These are phyloP conservation scores for Chironomus tentans DNA, from an alignment of 2,888 invertebrate genomes.

Conservation along the genomic window DNA sequence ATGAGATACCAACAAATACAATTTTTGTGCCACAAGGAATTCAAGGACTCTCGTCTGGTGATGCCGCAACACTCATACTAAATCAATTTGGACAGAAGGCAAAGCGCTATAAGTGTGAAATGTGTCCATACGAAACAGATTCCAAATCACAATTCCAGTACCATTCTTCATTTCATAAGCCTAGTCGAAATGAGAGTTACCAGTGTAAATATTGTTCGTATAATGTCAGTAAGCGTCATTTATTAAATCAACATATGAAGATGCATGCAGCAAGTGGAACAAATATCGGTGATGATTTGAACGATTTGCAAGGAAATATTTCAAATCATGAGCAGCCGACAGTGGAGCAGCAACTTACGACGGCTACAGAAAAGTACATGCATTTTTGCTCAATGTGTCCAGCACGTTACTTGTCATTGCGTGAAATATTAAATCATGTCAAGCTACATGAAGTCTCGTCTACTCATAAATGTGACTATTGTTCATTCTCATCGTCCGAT, in stretches of 20 bases:
- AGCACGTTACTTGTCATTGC: slow-evolving; percentile 67
- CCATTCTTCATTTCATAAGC: slow-evolving; percentile 74
- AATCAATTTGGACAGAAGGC: slow-evolving; percentile 34
- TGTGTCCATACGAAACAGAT: slow-evolving; percentile 77
- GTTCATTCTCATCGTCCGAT: slow-evolving; percentile 66
- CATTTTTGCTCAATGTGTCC: slow-evolving; percentile 77
- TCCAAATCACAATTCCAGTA: slow-evolving; percentile 79
- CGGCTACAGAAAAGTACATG: slow-evolving; percentile 41
- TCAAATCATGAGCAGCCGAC: slow-evolving; percentile 31
- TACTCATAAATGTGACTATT: slow-evolving; percentile 61
- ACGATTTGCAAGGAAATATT: slow-evolving; percentile 30
- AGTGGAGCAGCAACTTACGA: slow-evolving; percentile 36
- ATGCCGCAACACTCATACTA: not conserved
- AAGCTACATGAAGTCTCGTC: slow-evolving; percentile 57
- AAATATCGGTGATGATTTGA: slow-evolving; percentile 36
- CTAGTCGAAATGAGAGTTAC: slow-evolving; percentile 39
- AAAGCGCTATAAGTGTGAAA: slow-evolving; percentile 67
- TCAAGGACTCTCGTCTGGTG: not conserved
- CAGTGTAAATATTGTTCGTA: slow-evolving; percentile 76
- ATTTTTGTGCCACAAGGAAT: not conserved
- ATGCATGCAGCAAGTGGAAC: slow-evolving; percentile 53
- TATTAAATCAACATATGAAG: slow-evolving; percentile 74
- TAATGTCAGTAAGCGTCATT: slow-evolving; percentile 68
- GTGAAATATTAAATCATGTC: slow-evolving; percentile 63
- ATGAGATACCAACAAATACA: slow-evolving; percentile 3